Base-by-base conservation (phyloP, 2,797 vertebrate species). In the Epinephelus malabaricus region DNA sequence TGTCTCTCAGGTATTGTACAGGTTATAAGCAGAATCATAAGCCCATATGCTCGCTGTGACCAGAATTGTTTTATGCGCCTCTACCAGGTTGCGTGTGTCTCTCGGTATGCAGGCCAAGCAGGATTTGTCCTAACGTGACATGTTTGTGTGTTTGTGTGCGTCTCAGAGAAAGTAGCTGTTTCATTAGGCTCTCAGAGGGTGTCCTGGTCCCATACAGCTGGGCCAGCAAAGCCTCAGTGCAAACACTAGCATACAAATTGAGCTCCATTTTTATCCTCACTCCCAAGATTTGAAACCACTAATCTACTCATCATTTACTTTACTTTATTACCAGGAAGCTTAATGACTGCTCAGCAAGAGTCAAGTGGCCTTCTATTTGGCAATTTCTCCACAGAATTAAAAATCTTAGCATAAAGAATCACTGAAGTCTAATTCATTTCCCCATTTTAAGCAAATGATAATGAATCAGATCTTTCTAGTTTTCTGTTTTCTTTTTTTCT, bases 171-270 rank as follows among this genome's bases (percentile, higher is more conserved):
- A 82, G 76, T 68, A 40, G 30, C 50, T 67, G 49, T 96, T 94
- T 95, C 92, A 92, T 95, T 94, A 92, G 86, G 82, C 64, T 90
- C 91, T 78, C 90, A 84, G 82, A 76, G 47, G 93, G 89, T 50
- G 73, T 84, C 89, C 91, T 89, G 85, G 82, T 93, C 73, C 75
- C 60, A 55, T 40, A 76, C 79, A 83, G 79, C 88, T 83, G 74
- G 78, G 69, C 60, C 67, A 78, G 86, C 34, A 69, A 43, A 68
- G 75, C 46, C 76, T 61, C 69, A 40, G 64, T 27, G 49, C 63
- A 72, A 88, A 84, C 84, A 90, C 90, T 74, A 82, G 89, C 87
- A 77, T 76, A 66, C 69, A 76, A 80, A 84, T 81, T 56, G 43
- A 73, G 69, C 55, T 60, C n/a, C 56, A 55, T 80, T 76, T 75